A percentile compares a stretch with the other conserved stretches of the same genome.
phyloP scores from a whole-genome alignment of 2,797 vertebrate genomes.

The Anas flavirostris region DNA sequence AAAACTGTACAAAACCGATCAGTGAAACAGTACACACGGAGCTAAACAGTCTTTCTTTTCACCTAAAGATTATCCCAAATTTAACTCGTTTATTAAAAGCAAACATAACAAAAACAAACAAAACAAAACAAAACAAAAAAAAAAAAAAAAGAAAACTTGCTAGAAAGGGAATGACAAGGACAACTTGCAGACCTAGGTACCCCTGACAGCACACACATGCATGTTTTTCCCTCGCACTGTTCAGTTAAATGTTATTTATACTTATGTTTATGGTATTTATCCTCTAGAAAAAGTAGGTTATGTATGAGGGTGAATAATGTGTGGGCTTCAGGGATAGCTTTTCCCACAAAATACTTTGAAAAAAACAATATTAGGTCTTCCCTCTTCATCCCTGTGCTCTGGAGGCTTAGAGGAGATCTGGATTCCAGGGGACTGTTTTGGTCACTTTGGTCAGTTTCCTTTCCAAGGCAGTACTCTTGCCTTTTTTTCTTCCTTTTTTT shows the following conservation, averaged over 20 bases:
- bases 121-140: too few species aligned
- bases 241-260: neutral
- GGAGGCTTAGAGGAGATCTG: neutral
- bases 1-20: neutral
- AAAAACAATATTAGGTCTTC: rapidly evolving
- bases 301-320: neutral
- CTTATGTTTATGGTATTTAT: neutral
- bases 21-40: neutral
- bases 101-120: neutral
- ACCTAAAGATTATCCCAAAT: neutral
- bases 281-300: neutral
- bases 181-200: neutral
- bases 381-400: neutral
- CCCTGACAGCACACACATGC: too few species aligned
- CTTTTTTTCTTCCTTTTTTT: slow-evolving; percentile 15
- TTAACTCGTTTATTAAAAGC: neutral
- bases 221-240: neutral
- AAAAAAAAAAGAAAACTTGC: neutral
- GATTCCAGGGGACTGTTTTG: neutral
- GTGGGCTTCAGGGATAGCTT: neutral
- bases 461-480: neutral
- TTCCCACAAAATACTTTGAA: neutral
- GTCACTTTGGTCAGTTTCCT: too few species aligned
- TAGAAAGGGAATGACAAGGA: neutral
- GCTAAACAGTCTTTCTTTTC: neutral